Evolutionary conservation across 2,113 vertebrate genomes (phyloP).

Genomic region (Onychostruthus taczanowskii): DNA sequence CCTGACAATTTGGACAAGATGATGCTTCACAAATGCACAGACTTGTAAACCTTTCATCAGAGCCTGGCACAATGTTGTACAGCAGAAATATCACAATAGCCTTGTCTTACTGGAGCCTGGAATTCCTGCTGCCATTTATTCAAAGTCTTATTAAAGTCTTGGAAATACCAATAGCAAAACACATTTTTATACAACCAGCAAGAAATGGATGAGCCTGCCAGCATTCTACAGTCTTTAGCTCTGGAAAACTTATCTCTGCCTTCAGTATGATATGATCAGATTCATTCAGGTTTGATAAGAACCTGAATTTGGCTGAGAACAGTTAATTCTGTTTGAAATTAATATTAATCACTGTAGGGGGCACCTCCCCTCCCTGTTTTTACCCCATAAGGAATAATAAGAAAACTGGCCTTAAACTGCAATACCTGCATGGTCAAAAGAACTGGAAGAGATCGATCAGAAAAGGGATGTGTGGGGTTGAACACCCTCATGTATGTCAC

Average conservation of each 20-base stretch:
- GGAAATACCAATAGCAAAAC: background rate
- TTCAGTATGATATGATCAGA: background rate
- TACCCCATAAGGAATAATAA: background rate
- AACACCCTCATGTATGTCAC: background rate
- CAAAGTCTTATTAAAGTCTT: background rate
- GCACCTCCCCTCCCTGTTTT: background rate
- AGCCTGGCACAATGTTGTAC: background rate
- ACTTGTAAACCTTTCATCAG: background rate
- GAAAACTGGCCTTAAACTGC: background rate
- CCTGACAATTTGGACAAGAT: background rate
- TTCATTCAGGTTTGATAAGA: background rate
- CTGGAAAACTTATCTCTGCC: background rate
- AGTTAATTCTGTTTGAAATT: slow-evolving; percentile 38
- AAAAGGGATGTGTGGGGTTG: background rate
- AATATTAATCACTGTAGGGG: slow-evolving; percentile 20
- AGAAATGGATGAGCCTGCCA: slow-evolving; percentile 8
- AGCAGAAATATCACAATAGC: background rate
- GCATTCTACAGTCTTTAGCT: background rate
- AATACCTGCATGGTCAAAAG: background rate
- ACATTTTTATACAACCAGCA: background rate
- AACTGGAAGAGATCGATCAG: background rate
- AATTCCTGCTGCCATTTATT: background rate
- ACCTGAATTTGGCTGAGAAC: background rate
- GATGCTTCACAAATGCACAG: background rate
- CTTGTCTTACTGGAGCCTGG: background rate